Base-by-base conservation (phyloP, 2,888 invertebrate genomes). In the Frankliniella intonsa region DNA sequence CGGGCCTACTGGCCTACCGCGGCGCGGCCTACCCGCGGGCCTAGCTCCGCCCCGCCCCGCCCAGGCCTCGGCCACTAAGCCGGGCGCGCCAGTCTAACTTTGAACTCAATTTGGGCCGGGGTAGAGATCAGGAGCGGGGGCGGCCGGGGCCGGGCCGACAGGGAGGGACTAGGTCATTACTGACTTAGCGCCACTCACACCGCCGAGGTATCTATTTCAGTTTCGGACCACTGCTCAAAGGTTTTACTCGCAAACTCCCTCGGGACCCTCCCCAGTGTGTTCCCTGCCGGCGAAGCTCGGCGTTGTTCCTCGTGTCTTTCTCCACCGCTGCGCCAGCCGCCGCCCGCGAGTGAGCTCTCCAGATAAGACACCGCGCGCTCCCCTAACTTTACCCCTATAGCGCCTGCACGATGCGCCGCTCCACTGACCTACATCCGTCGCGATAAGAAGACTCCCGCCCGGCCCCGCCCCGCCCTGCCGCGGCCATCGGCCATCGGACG, bases 31-130 rank as follows among this genome's bases (percentile, higher is more conserved):
- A 22, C 22, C 22, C 69, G 22, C 22, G 69, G 69, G 17, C 17
- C 14, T 5, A 55, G 55, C 55, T 7, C 11, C 3, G 14, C 17
- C 55, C 55, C 14, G 55, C 14, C 14, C 19, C 25, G 69, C 69
- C 22, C 22, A 10, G 69, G 25, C 22, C 25, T 76, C 11, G 69
- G 69, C 25, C 69, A 25, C 62, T 76, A 76, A 76, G 69, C 69
- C 69, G 22, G 22, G 22, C 22, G 69, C 69, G n/a, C 22, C 62
- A n/a, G 62, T 19, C 62, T 62, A 76, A 76, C 69, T 76, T 76
- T 76, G 69, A 25, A 76, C 69, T 76, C 69, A 76, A 76, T 76
- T 76, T 25, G 69, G 69, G 25, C 69, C 25, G 25, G 17, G 62
- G 11, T 62, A 19, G 62, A n/a, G 62, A 62, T 17, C 62, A n/a